Percentiles rank a stretch among this genome's conserved stretches.
These are phyloP conservation scores for Erebia aethiops DNA, from an alignment of 2,888 invertebrate species.

Conservation along the genomic window DNA sequence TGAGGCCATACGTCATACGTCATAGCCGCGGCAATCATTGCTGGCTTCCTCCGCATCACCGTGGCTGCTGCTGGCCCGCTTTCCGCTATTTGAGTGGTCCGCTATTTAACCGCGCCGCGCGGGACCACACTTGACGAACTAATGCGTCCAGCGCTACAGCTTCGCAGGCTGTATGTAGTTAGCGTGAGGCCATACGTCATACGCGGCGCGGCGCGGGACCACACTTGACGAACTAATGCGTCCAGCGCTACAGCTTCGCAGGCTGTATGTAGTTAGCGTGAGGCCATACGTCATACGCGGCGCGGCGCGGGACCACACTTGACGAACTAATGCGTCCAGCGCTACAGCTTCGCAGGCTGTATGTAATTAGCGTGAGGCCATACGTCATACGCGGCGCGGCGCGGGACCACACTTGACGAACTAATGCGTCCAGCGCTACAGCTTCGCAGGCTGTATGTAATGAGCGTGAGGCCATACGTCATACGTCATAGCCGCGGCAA, in stretches of 20 bases:
- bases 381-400: constrained; percentile 49
- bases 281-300: constrained; percentile 51
- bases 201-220: too few relatives aligned
- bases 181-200: too few relatives aligned
- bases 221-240: constrained; percentile 63
- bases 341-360: constrained; percentile 42
- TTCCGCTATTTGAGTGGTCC: too few relatives aligned
- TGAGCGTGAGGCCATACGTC: constrained; percentile 53
- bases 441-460: constrained; percentile 43
- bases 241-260: constrained; percentile 44
- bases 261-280: constrained; percentile 46
- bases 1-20: constrained; percentile 51
- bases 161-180: too few relatives aligned
- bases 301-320: constrained; percentile 57
- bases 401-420: constrained; percentile 64
- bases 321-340: constrained; percentile 57
- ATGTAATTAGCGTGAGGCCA: constrained; percentile 49
- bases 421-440: constrained; percentile 50
- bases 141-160: too few relatives aligned
- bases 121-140: too few relatives aligned
- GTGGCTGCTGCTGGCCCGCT: too few relatives aligned
- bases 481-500: constrained; percentile 40
- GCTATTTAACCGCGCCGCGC: too few relatives aligned
- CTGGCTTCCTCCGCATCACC: constrained; percentile 34
- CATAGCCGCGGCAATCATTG: constrained; percentile 37